phyloP scores from a whole-genome alignment of 2,888 invertebrate species.

The Elegia similella region DNA sequence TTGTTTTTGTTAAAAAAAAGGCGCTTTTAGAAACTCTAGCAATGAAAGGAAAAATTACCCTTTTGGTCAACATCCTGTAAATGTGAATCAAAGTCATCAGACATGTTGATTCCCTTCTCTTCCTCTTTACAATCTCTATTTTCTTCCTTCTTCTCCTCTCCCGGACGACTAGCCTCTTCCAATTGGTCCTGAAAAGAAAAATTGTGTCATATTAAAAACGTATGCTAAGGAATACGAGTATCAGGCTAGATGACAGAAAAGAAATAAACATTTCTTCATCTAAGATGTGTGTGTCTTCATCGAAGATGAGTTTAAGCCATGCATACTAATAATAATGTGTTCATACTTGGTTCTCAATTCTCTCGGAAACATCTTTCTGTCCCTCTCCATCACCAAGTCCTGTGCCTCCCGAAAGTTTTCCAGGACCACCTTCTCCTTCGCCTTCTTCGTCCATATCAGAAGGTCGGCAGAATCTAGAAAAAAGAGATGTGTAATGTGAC shows the following conservation, averaged over 20 bases:
- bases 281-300: no score
- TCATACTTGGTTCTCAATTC: slow-evolving; percentile 85
- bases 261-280: neutral
- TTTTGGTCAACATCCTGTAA: slow-evolving; percentile 89
- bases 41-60: slow-evolving; percentile 58
- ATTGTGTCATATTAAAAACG: no score
- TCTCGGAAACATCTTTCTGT: slow-evolving; percentile 96
- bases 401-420: slow-evolving; percentile 86
- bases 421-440: slow-evolving; percentile 84
- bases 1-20: no score
- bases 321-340: no score
- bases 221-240: no score
- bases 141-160: slow-evolving; percentile 88
- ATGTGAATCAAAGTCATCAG: slow-evolving; percentile 96
- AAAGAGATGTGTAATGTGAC: neutral
- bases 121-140: slow-evolving; percentile 92
- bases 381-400: slow-evolving; percentile 97
- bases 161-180: slow-evolving; percentile 91
- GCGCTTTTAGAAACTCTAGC: no score
- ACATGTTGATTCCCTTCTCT: slow-evolving; percentile 97
- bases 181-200: slow-evolving; percentile 90
- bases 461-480: slow-evolving; percentile 94
- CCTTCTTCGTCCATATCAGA: slow-evolving; percentile 90
- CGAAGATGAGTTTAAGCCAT: neutral
- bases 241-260: no score